These are phyloP conservation scores for Tetraodon nigroviridis DNA, from an alignment of 2,113 vertebrate species.

Conservation along the genomic window DNA sequence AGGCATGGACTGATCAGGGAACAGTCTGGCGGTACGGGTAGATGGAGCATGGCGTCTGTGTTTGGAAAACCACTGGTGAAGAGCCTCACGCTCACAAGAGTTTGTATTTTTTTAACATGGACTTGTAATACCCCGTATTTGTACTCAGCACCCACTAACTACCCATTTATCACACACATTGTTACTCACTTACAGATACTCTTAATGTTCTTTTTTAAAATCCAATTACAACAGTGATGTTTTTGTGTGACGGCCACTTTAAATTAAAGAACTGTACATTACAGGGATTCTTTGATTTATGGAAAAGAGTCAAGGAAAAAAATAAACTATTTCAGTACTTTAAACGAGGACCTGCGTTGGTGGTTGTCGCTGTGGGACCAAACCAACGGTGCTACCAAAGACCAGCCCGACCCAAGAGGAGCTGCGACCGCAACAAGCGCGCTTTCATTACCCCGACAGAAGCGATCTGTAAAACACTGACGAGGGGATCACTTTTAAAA, in stretches of 20 bases:
- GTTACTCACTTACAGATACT: constrained; percentile 35
- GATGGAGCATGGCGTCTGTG: constrained; percentile 54
- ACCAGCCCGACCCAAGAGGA: too few species aligned
- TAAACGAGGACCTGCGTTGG: constrained; percentile 8
- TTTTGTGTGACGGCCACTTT: constrained; percentile 55
- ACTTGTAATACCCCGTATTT: constrained; percentile 79
- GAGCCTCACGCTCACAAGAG: constrained; percentile 81
- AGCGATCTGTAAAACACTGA: too few species aligned
- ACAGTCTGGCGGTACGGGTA: constrained; percentile 54
- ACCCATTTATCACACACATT: constrained; percentile 54
- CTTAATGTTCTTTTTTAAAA: constrained; percentile 36
- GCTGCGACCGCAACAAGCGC: neutral
- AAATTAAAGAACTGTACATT: constrained; percentile 44
- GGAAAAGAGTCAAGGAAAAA: constrained; percentile 52
- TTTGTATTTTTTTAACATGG: constrained; percentile 88
- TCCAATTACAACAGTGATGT: constrained; percentile 47
- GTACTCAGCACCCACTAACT: constrained; percentile 64
- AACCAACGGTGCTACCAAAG: neutral
- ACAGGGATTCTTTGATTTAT: constrained; percentile 60
- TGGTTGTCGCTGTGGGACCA: constrained; percentile 5
- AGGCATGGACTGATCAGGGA: constrained; percentile 44
- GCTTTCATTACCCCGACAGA: too few species aligned
- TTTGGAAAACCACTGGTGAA: constrained; percentile 69
- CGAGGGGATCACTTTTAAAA: too few species aligned
- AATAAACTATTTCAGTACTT: constrained; percentile 59